A percentile compares a stretch with the other conserved stretches of the same genome.
phyloP scores from a whole-genome alignment of 2,888 invertebrate genomes.

The Eristalis pertinax region DNA sequence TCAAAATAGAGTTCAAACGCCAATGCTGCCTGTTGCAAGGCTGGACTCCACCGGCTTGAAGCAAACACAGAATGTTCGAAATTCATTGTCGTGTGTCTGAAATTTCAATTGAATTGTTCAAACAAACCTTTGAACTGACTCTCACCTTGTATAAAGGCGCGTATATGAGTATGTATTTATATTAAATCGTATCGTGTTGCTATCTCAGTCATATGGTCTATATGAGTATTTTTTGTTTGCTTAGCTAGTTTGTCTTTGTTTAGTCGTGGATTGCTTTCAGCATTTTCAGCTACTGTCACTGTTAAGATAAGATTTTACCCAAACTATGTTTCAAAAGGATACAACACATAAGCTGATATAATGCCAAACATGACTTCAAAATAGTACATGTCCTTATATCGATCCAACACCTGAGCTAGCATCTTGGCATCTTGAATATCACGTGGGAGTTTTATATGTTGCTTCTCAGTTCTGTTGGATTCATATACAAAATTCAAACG shows the following conservation, averaged over 20 bases:
- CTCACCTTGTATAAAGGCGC: background rate
- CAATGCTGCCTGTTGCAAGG: too few relatives aligned
- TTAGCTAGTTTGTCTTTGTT: background rate
- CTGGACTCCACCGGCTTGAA: background rate
- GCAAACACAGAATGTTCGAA: background rate
- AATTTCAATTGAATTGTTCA: background rate
- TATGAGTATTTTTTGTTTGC: background rate
- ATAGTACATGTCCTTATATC: constrained; percentile 96
- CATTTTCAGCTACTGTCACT: background rate
- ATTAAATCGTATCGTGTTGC: background rate
- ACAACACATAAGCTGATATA: constrained; percentile 97
- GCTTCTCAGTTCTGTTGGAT: constrained; percentile 88
- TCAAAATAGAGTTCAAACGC: too few relatives aligned
- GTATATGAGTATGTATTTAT: background rate
- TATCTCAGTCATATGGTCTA: background rate
- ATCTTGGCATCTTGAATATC: constrained; percentile 98
- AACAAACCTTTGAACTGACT: constrained; percentile 6
- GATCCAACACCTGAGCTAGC: constrained; percentile 93
- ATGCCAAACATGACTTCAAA: constrained; percentile 95
- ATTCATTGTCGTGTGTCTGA: background rate
- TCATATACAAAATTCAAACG: constrained; percentile 1
- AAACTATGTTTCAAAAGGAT: constrained; percentile 87
- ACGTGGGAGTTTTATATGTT: constrained; percentile 93
- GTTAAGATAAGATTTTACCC: background rate
- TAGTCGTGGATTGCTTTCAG: too few relatives aligned